Evolutionary conservation across 2,113 vertebrate species (phyloP), one percentile per base, ranked within the genome.

Genomic region (Bubo scandiacus): DNA sequence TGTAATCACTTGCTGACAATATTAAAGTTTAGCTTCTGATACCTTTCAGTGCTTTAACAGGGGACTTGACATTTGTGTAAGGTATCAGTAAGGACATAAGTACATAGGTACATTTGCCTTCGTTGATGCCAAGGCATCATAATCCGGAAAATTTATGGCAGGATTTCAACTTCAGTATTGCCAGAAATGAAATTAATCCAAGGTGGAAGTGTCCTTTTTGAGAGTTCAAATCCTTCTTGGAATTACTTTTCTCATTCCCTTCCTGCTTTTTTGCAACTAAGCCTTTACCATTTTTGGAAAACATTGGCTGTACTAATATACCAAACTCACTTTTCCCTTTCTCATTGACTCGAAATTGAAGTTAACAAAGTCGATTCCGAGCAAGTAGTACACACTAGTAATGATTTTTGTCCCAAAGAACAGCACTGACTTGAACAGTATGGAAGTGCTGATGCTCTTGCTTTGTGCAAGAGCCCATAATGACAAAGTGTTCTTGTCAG

Each of bases 401-500:
- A 96, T 96, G 94, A 92, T 94, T 97, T 97, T 96, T 96, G 92
- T 98, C 97, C 96, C 55, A 54, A 94, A 97, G 71, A 96, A 43
- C 88, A 88, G 88, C 94, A 88, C 79, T 88, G 96, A 93, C 94
- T 97, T 86, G 40, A 94, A 91, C 74, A 92, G 78, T 90, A 30
- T 25, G 63, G 95, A 98, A 97, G 93, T 88, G 95, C 97, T 95
- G 92, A 96, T 94, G 74, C 80, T 86, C 85, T 78, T 87, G 96
- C 97, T 98, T 97, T 98, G 95, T 98, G 87, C 78, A 88, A 59
- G 89, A 93, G 57, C 93, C 96, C 70, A 10, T 94, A 94, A 94
- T 97, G 97, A 98, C 97, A 97, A 97, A 98, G 93, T 98, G 70
- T 97, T 96, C 95, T 52, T 98, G 97, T 98, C 98, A 97, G 80